Evolutionary conservation across 2,113 vertebrate species (phyloP).

Genomic region (Apistogramma diplotaenia): DNA sequence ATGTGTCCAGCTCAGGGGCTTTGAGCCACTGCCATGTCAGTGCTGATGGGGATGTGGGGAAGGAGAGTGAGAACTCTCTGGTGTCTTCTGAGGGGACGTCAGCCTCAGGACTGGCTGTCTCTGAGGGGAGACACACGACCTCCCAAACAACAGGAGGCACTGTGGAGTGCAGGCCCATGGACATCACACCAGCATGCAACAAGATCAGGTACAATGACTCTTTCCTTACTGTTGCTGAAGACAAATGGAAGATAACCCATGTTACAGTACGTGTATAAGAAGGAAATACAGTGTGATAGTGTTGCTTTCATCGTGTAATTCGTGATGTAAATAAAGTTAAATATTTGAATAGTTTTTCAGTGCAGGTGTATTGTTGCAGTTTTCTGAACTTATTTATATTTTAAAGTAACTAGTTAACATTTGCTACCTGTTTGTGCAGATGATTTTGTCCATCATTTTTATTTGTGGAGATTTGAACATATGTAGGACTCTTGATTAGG

Average conservation of each 20-base stretch:
- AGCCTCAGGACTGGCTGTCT: conserved; percentile 63
- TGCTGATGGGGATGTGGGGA: conserved; percentile 62
- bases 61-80: conserved; percentile 72
- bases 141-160: conserved; percentile 67
- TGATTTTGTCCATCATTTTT: neutral
- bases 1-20: conserved; percentile 75
- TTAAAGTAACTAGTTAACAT: neutral
- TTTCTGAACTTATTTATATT: neutral
- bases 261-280: no score
- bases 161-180: conserved; percentile 57
- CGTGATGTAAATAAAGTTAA: neutral
- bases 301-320: no score
- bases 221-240: neutral
- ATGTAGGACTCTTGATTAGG: neutral
- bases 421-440: neutral
- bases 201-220: conserved; percentile 72
- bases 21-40: conserved; percentile 70
- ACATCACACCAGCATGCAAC: conserved; percentile 69
- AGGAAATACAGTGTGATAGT: no score
- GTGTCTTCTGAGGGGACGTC: conserved; percentile 78
- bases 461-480: neutral
- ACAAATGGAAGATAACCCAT: neutral
- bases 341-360: neutral
- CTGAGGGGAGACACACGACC: conserved; percentile 77
- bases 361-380: neutral